phyloP scores from a whole-genome alignment of 2,113 vertebrate genomes.

The Podarcis muralis region DNA sequence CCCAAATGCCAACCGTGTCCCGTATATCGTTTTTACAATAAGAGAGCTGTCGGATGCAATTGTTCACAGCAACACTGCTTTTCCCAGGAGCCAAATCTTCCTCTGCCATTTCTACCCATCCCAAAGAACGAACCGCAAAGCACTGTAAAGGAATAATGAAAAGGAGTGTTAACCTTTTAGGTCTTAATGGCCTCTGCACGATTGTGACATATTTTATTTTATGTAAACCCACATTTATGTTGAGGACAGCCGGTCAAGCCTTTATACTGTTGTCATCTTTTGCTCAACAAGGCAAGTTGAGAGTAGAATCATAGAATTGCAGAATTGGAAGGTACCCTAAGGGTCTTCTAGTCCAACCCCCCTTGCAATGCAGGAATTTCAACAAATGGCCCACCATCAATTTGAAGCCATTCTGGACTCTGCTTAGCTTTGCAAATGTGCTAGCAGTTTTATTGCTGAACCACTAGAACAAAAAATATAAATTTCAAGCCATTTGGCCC shows the following conservation, averaged over 20 bases:
- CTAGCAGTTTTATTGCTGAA: too few species aligned
- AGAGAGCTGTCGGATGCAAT: slow-evolving; percentile 95
- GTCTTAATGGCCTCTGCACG: neutral
- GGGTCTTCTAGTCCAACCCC: too few species aligned
- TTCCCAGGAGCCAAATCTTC: slow-evolving; percentile 90
- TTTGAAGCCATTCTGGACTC: too few species aligned
- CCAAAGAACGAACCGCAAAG: slow-evolving; percentile 92
- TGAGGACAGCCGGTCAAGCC: neutral
- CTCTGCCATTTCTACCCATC: slow-evolving; percentile 97
- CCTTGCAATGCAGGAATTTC: too few species aligned
- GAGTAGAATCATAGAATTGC: too few species aligned
- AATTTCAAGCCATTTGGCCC: too few species aligned
- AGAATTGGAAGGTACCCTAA: too few species aligned
- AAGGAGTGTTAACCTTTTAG: neutral
- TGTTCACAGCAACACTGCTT: slow-evolving; percentile 92
- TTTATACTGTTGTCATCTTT: neutral
- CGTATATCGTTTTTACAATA: slow-evolving; percentile 98
- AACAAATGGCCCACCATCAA: too few species aligned
- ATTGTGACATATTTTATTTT: neutral
- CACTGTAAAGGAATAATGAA: slow-evolving; percentile 75
- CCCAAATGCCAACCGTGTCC: slow-evolving; percentile 94
- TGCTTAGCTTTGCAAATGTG: too few species aligned
- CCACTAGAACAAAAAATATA: too few species aligned
- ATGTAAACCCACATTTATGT: neutral
- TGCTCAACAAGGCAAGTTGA: neutral